These are phyloP conservation scores for Oncorhynchus clarkii DNA, from an alignment of 2,113 vertebrate genomes.

Conservation along the genomic window DNA sequence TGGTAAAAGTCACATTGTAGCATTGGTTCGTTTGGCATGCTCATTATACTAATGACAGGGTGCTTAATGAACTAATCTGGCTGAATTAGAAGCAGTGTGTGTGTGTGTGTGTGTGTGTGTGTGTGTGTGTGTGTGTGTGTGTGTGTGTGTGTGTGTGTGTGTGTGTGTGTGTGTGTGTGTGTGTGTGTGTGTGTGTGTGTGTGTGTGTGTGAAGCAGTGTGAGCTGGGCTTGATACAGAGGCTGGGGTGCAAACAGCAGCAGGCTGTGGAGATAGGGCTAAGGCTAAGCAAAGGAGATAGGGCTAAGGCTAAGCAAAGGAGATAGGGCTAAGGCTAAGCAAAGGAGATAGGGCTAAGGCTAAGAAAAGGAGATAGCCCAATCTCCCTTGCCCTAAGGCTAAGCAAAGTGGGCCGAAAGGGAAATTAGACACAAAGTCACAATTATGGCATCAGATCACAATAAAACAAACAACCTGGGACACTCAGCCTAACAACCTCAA, in stretches of 20 bases:
- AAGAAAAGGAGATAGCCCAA: not conserved
- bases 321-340: too few relatives aligned
- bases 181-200: too few relatives aligned
- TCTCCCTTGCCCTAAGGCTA: not conserved
- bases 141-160: conserved; percentile 5
- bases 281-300: too few relatives aligned
- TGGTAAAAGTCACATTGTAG: conserved; percentile 10
- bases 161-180: not conserved
- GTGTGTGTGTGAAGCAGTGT: not conserved
- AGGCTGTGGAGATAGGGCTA: not conserved
- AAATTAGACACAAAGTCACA: not conserved
- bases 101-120: not conserved
- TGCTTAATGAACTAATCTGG: conserved; percentile 16
- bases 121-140: conserved; percentile 1
- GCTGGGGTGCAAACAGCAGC: conserved; percentile 1
- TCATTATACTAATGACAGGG: conserved; percentile 19
- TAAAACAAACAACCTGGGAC: not conserved
- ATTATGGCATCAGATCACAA: not conserved
- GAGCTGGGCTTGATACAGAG: not conserved
- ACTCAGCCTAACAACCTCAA: not conserved
- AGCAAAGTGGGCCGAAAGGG: not conserved
- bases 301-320: too few relatives aligned
- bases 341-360: too few relatives aligned
- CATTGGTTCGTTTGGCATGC: conserved; percentile 1
- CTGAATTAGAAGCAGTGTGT: conserved; percentile 3